Conservation (phyloP, 2,888 invertebrate species). For the Aporophyla nigra region DNA sequence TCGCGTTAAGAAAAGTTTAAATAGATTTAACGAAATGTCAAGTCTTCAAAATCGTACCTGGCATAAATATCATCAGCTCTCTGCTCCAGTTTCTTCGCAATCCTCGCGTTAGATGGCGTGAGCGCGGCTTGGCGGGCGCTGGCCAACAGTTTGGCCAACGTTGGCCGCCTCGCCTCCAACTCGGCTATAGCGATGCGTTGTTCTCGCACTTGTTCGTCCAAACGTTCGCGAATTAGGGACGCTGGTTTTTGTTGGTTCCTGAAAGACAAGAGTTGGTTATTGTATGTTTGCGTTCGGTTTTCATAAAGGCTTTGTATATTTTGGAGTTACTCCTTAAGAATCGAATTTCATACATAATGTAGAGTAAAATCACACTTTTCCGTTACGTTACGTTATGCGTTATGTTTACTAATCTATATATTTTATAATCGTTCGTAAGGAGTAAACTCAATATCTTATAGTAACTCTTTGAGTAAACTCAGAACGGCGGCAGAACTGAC, state of each 20-base stretch:
- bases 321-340: no score
- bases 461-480: no score
- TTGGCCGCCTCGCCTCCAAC: slow-evolving; percentile 96
- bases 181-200: slow-evolving; percentile 96
- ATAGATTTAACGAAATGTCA: background rate
- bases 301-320: background rate
- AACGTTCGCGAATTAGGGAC: slow-evolving; percentile 96
- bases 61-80: slow-evolving; percentile 96
- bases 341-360: no score
- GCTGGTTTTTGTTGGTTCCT: slow-evolving; percentile 95
- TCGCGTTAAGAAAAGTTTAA: background rate
- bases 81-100: slow-evolving; percentile 97
- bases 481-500: no score
- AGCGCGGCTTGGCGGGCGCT: slow-evolving; percentile 95
- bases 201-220: slow-evolving; percentile 97
- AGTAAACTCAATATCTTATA: no score
- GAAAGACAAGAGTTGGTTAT: background rate
- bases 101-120: slow-evolving; percentile 95
- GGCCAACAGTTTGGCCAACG: slow-evolving; percentile 95
- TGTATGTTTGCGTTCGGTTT: background rate
- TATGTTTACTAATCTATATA: no score
- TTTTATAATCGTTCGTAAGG: no score
- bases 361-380: no score
- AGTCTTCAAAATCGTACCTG: slow-evolving; percentile 72
- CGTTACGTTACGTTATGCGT: no score